phyloP scores from a whole-genome alignment of 2,888 invertebrate genomes.

The Platycheirus rosarum region DNA sequence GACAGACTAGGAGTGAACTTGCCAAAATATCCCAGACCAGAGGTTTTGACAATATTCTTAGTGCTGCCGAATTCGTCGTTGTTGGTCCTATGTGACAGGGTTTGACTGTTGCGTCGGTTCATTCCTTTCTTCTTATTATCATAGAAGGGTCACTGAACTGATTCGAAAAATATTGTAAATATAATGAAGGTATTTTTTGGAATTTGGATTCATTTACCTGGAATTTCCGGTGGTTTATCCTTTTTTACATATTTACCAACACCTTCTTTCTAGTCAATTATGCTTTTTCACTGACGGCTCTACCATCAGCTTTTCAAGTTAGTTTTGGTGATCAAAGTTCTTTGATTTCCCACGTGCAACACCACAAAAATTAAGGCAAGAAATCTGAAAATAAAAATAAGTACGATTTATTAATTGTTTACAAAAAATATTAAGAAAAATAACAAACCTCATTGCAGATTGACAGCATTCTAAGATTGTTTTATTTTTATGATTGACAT shows the following conservation, averaged over 20 bases:
- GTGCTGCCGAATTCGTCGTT: conserved; percentile 87
- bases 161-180: conserved; percentile 1
- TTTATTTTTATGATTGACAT: too few species aligned
- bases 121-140: conserved; percentile 82
- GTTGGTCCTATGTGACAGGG: conserved; percentile 66
- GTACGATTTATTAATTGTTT: too few species aligned
- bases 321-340: too few species aligned
- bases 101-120: conserved; percentile 76
- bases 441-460: too few species aligned
- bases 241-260: conserved; percentile 98
- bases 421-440: too few species aligned
- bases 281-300: too few species aligned
- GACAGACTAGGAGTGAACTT: conserved; percentile 89
- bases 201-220: conserved; percentile 86
- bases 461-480: too few species aligned
- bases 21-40: conserved; percentile 90
- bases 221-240: conserved; percentile 96
- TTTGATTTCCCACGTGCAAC: too few species aligned
- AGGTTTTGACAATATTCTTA: conserved; percentile 85
- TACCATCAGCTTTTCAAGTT: too few species aligned
- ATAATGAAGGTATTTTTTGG: background rate
- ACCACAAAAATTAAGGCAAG: too few species aligned
- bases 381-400: too few species aligned
- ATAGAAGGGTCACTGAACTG: conserved; percentile 88
- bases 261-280: conserved; percentile 94